A percentile compares a stretch with the other conserved stretches of the same genome.
These are phyloP conservation scores for Otis tarda DNA, from an alignment of 2,113 vertebrate species.

Conservation along the genomic window DNA sequence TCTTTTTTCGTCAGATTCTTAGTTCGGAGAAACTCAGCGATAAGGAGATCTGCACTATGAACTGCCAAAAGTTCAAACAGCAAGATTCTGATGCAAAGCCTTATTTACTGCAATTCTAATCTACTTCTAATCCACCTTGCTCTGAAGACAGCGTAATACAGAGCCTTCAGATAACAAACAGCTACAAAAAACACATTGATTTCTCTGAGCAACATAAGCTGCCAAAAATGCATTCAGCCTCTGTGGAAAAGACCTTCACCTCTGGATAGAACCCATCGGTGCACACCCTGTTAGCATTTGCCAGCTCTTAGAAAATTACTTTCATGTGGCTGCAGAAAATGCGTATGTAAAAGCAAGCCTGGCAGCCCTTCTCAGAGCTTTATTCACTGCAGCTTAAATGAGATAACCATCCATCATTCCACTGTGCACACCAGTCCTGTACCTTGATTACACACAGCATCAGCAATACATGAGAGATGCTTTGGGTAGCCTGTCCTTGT, in stretches of 20 bases:
- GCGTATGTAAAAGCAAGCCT: not conserved
- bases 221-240: constrained; percentile 32
- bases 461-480: not conserved
- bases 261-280: not conserved
- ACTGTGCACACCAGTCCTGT: not conserved
- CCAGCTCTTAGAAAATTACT: constrained; percentile 41
- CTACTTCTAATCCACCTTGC: constrained; percentile 46
- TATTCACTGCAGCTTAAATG: not conserved
- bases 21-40: not conserved
- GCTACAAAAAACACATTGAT: not conserved
- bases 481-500: not conserved
- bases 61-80: constrained; percentile 23
- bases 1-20: not conserved
- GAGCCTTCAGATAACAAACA: constrained; percentile 10
- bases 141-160: not conserved
- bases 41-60: not conserved
- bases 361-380: constrained; percentile 15
- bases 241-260: constrained; percentile 51
- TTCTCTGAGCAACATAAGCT: constrained; percentile 1
- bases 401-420: not conserved
- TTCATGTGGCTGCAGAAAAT: constrained; percentile 52
- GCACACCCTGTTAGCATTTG: constrained; percentile 49
- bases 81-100: not conserved
- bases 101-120: constrained; percentile 12
- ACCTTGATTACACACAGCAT: not conserved